These are phyloP conservation scores for Aphodius granarius DNA, from an alignment of 2,888 invertebrate genomes.

Conservation along the genomic window DNA sequence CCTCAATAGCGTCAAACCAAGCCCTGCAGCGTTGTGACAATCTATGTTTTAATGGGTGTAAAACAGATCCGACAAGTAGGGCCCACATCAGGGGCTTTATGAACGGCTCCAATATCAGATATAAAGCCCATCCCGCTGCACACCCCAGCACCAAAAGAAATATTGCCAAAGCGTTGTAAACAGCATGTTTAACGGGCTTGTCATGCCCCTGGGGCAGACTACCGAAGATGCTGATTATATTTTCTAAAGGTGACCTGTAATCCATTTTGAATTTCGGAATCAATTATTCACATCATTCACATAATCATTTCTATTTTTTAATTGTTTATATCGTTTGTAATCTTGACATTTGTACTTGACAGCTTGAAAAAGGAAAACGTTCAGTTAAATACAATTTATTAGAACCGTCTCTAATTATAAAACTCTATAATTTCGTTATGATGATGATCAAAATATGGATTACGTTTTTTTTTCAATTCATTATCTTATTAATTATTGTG, in stretches of 20 bases:
- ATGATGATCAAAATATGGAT: background rate
- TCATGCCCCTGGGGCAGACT: constrained; percentile 77
- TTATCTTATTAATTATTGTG: too few relatives aligned
- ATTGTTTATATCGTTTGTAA: background rate
- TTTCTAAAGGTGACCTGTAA: constrained; percentile 63
- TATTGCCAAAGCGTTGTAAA: constrained; percentile 85
- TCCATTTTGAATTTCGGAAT: constrained; percentile 44
- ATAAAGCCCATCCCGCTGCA: constrained; percentile 75
- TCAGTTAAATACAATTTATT: background rate
- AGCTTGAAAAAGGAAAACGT: background rate
- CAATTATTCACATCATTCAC: background rate
- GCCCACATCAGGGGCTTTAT: constrained; percentile 96
- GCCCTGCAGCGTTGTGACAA: constrained; percentile 73
- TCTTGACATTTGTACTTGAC: background rate
- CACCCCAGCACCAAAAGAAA: constrained; percentile 70
- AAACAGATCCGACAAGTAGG: constrained; percentile 90
- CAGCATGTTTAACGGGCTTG: constrained; percentile 88
- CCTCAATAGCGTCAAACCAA: constrained; percentile 76
- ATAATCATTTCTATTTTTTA: background rate
- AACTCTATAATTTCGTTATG: background rate
- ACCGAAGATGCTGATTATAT: constrained; percentile 68
- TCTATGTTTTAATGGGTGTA: constrained; percentile 92
- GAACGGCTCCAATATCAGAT: constrained; percentile 87
- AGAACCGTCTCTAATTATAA: background rate
- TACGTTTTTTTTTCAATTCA: too few relatives aligned